Percentiles rank a stretch among this genome's conserved stretches.
Conservation (phyloP, 2,113 vertebrate species). For the Etia nguti region DNA sequence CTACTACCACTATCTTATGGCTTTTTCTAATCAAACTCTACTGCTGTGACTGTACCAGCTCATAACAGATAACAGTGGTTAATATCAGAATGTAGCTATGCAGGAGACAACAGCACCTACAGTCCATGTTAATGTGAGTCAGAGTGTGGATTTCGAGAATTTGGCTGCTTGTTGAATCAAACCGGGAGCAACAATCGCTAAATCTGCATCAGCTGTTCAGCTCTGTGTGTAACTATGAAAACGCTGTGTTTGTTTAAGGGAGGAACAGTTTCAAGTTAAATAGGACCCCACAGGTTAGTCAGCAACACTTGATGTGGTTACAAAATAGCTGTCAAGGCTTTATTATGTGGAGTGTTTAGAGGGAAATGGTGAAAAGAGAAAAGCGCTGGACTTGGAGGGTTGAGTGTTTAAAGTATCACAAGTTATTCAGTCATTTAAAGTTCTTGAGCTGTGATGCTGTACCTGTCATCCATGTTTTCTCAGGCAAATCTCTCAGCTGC, state of each 20-base stretch:
- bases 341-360: neutral
- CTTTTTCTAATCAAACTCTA: neutral
- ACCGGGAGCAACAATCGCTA: neutral
- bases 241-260: constrained; percentile 7
- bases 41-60: neutral
- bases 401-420: neutral
- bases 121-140: neutral
- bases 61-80: neutral
- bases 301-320: neutral
- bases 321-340: neutral
- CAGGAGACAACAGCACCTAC: neutral
- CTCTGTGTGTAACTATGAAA: neutral
- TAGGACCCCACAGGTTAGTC: neutral
- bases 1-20: neutral
- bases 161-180: neutral
- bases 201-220: neutral
- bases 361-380: neutral
- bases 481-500: neutral
- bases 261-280: neutral
- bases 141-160: neutral
- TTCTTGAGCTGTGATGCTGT: neutral
- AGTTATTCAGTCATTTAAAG: neutral
- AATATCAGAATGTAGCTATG: neutral
- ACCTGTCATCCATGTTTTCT: neutral
- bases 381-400: neutral